phyloP scores from a whole-genome alignment of 2,888 invertebrate genomes.

The Unio pictorum region DNA sequence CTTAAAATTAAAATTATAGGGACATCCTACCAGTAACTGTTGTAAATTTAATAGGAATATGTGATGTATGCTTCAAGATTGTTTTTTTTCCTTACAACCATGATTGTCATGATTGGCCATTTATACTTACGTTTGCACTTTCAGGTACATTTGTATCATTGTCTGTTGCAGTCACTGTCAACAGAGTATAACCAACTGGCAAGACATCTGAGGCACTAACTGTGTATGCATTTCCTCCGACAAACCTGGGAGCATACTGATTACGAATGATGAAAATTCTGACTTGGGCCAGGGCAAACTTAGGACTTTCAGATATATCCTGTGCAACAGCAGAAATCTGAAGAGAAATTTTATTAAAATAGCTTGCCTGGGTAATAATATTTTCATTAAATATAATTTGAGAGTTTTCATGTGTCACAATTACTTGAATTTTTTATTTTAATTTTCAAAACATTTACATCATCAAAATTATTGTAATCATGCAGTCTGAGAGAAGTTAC shows the following conservation, averaged over 20 bases:
- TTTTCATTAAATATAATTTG: too few relatives aligned
- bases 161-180: constrained; percentile 30
- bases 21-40: too few relatives aligned
- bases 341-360: constrained; percentile 1
- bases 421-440: too few relatives aligned
- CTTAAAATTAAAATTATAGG: too few relatives aligned
- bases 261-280: constrained; percentile 39
- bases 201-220: constrained; percentile 15
- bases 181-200: constrained; percentile 10
- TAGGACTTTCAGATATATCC: constrained; percentile 35
- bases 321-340: constrained; percentile 33
- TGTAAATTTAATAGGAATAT: background rate
- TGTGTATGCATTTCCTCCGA: background rate
- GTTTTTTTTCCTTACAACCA: background rate
- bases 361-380: too few relatives aligned
- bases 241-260: constrained; percentile 27
- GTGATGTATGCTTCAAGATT: background rate
- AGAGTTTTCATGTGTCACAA: too few relatives aligned
- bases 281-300: constrained; percentile 25
- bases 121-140: constrained; percentile 31
- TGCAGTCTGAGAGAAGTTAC: too few relatives aligned
- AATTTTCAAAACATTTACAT: too few relatives aligned
- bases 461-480: too few relatives aligned
- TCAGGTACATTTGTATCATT: constrained; percentile 17
- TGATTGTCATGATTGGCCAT: background rate